Conservation (phyloP, 2,888 invertebrate species). For the Lomographa bimaculata region DNA sequence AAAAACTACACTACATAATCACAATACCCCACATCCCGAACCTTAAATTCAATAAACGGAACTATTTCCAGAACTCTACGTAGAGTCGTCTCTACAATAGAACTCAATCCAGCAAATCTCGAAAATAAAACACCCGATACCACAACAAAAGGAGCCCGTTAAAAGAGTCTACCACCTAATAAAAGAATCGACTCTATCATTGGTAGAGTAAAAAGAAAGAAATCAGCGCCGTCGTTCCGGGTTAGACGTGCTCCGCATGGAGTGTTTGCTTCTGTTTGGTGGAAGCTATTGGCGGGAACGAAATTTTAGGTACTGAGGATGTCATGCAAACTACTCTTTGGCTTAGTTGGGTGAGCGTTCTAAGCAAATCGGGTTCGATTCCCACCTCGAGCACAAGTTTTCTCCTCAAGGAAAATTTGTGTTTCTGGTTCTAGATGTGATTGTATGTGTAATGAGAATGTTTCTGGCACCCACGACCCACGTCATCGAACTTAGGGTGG, state of each 20-base stretch:
- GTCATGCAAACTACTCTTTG: too few relatives aligned
- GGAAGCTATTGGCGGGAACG: conserved; percentile 19
- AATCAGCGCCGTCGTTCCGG: conserved; percentile 69
- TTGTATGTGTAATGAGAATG: too few relatives aligned
- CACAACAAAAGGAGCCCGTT: conserved; percentile 57
- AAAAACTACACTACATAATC: conserved; percentile 8
- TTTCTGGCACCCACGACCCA: too few relatives aligned
- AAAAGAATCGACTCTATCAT: conserved; percentile 71
- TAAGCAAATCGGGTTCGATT: too few relatives aligned
- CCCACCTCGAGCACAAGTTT: too few relatives aligned
- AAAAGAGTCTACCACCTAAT: conserved; percentile 51
- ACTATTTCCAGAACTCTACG: conserved; percentile 24
- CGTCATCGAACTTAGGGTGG: too few relatives aligned
- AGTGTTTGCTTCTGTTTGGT: conserved; percentile 27
- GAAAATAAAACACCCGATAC: conserved; percentile 27
- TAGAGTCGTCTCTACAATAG: conserved; percentile 30
- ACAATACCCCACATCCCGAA: conserved; percentile 15
- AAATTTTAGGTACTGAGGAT: too few relatives aligned
- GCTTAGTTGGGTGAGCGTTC: too few relatives aligned
- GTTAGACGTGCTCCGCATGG: conserved; percentile 69
- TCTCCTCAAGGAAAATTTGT: too few relatives aligned
- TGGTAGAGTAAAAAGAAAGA: conserved; percentile 60
- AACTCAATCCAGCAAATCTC: conserved; percentile 35
- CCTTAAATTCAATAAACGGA: conserved; percentile 44
- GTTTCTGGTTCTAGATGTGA: too few relatives aligned